phyloP scores from a whole-genome alignment of 2,797 vertebrate genomes.

The Nannoperca australis region DNA sequence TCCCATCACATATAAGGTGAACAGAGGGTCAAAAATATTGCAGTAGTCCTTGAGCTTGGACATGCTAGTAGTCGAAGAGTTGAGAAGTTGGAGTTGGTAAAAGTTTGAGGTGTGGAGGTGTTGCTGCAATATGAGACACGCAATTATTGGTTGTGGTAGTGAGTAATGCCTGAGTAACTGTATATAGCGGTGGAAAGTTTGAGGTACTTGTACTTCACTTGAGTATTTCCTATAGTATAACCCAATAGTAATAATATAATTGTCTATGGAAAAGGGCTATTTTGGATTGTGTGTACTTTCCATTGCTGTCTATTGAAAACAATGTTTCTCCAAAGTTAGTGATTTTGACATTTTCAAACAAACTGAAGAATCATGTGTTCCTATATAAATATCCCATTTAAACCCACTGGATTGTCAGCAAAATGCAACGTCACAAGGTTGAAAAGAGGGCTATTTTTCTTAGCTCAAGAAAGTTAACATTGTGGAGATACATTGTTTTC shows the following conservation, averaged over 20 bases:
- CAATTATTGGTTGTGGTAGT: neutral
- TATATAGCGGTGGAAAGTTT: neutral
- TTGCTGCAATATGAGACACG: slow-evolving; percentile 21
- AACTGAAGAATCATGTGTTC: too few relatives aligned
- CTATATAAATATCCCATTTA: neutral
- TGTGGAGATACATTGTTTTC: too few relatives aligned
- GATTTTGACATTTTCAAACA: too few relatives aligned
- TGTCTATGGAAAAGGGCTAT: too few relatives aligned
- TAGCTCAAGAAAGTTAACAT: too few relatives aligned
- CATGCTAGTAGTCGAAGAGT: slow-evolving; percentile 4
- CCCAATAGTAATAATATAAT: neutral
- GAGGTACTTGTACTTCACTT: neutral
- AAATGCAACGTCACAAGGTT: too few relatives aligned
- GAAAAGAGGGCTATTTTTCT: too few relatives aligned
- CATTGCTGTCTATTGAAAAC: neutral
- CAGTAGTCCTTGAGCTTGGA: slow-evolving; percentile 29
- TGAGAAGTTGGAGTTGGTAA: slow-evolving; percentile 19
- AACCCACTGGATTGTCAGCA: too few relatives aligned
- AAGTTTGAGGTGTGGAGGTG: slow-evolving; percentile 37
- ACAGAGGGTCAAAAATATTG: slow-evolving; percentile 27
- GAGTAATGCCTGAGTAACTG: neutral
- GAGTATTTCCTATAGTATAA: neutral
- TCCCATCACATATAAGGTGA: slow-evolving; percentile 25
- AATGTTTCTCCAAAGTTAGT: neutral
- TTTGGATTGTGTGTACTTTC: too few relatives aligned